A percentile compares a stretch with the other conserved stretches of the same genome.
These are phyloP conservation scores for Drosophila yakuba DNA, from an alignment of 1,140 invertebrate genomes.

Conservation along the genomic window DNA sequence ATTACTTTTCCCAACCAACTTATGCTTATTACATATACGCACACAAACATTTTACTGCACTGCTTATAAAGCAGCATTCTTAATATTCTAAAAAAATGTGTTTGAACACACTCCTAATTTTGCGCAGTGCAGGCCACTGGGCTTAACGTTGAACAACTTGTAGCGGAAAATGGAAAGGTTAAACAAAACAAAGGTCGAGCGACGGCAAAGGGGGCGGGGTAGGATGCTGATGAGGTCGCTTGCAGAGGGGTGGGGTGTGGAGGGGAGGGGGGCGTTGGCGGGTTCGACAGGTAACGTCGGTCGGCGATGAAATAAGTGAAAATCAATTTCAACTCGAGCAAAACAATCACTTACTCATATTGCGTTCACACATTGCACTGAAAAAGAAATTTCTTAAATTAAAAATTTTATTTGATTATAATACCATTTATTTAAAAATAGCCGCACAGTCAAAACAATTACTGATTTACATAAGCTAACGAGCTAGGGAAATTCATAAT, in stretches of 20 bases:
- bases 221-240: constrained; percentile 7
- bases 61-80: too few relatives aligned
- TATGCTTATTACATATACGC: too few relatives aligned
- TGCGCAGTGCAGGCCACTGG: neutral
- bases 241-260: neutral
- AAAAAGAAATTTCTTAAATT: neutral
- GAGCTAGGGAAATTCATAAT: too few relatives aligned
- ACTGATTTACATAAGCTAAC: too few relatives aligned
- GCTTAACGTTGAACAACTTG: constrained; percentile 47
- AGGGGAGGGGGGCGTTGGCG: neutral
- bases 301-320: constrained; percentile 74
- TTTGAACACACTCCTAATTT: neutral
- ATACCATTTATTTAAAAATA: too few relatives aligned
- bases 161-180: constrained; percentile 74
- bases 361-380: constrained; percentile 22
- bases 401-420: too few relatives aligned
- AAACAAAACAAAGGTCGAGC: constrained; percentile 61
- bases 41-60: too few relatives aligned
- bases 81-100: neutral
- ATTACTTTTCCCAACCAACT: too few relatives aligned
- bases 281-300: constrained; percentile 37
- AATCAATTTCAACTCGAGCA: constrained; percentile 78
- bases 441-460: too few relatives aligned
- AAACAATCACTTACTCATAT: constrained; percentile 79
- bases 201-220: neutral